Evolutionary conservation across 2,113 vertebrate genomes (phyloP).

Genomic region (Noctilio leporinus): DNA sequence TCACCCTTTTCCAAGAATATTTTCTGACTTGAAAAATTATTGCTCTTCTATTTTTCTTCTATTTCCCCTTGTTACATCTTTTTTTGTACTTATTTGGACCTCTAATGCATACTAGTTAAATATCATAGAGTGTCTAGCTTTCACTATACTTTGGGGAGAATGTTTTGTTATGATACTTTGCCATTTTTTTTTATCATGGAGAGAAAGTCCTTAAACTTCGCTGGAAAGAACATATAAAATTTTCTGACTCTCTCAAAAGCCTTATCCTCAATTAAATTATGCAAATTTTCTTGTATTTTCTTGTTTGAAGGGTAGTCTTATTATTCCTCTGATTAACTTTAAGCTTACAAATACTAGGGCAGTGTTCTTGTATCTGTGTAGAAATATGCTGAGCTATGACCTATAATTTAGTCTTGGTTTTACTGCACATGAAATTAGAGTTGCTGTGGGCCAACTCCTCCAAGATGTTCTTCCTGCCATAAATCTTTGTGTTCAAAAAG

Average conservation of each 20-base stretch:
- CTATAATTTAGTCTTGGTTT: background rate
- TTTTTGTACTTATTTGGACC: background rate
- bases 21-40: background rate
- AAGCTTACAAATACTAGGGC: background rate
- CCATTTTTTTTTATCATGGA: background rate
- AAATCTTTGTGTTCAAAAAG: background rate
- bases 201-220: background rate
- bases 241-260: background rate
- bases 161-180: background rate
- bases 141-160: background rate
- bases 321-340: background rate
- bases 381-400: background rate
- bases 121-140: background rate
- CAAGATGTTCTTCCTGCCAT: background rate
- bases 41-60: background rate
- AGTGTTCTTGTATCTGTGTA: background rate
- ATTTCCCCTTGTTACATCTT: background rate
- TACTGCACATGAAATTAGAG: background rate
- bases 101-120: background rate
- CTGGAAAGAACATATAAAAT: background rate
- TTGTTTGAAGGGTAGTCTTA: background rate
- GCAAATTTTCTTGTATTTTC: too few relatives aligned
- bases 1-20: background rate
- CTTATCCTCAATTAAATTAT: background rate
- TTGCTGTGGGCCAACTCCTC: background rate